A percentile compares a stretch with the other conserved stretches of the same genome.
phyloP scores from a whole-genome alignment of 2,888 invertebrate genomes.

The Embidobia sp. region DNA sequence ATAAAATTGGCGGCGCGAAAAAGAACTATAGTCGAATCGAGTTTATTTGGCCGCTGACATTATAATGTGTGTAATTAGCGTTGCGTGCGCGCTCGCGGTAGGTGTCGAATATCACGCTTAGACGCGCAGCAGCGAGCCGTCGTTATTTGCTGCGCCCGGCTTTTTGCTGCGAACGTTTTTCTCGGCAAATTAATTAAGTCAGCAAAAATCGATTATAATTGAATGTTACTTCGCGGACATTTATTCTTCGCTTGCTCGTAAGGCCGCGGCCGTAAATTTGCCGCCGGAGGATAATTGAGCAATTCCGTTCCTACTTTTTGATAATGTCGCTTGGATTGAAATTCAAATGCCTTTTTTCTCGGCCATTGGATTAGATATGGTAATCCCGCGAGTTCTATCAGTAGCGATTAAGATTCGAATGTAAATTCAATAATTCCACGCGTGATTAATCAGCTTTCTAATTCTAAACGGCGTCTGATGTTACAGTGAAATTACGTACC shows the following conservation, averaged over 20 bases:
- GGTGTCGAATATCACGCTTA: conserved; percentile 57
- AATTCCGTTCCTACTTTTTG: conserved; percentile 39
- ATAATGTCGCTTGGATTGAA: conserved; percentile 52
- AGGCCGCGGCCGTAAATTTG: conserved; percentile 17
- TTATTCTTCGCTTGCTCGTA: conserved; percentile 16
- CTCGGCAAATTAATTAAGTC: conserved; percentile 48
- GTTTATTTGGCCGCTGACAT: conserved; percentile 51
- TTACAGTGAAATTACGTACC: conserved; percentile 33
- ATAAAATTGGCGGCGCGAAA: conserved; percentile 23
- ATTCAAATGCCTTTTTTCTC: conserved; percentile 53
- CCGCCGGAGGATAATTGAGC: conserved; percentile 49
- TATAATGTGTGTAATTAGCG: conserved; percentile 54
- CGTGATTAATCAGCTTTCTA: conserved; percentile 58
- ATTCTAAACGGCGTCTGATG: conserved; percentile 26
- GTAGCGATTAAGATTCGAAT: conserved; percentile 40
- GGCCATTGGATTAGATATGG: conserved; percentile 55
- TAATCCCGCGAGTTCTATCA: conserved; percentile 42
- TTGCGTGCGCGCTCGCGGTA: conserved; percentile 51
- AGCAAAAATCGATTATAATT: conserved; percentile 52
- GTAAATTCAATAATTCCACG: conserved; percentile 53
- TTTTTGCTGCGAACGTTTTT: conserved; percentile 31
- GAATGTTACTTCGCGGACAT: conserved; percentile 2
- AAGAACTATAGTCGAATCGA: conserved; percentile 29
- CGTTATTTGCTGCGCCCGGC: conserved; percentile 19
- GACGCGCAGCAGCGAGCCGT: conserved; percentile 33